Percentiles rank a stretch among this genome's conserved stretches.
Conservation (phyloP, 2,888 invertebrate species). For the Noctua comes region DNA sequence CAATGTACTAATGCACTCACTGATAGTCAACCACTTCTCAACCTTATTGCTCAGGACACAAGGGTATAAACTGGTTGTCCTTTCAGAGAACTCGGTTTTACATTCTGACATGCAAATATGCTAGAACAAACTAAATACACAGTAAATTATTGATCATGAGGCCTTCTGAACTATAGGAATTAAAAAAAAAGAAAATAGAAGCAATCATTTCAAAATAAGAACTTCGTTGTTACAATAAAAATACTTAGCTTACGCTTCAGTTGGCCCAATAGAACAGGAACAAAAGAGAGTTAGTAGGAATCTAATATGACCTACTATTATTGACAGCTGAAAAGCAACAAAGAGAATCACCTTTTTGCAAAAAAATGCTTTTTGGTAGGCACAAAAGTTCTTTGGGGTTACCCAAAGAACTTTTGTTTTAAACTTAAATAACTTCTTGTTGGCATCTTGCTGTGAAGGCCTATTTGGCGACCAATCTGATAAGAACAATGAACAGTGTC, state of each 20-base stretch:
- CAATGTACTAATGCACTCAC: background rate
- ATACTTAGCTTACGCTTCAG: too few relatives aligned
- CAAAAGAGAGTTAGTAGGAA: background rate
- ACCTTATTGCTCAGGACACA: too few relatives aligned
- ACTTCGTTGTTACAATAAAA: too few relatives aligned
- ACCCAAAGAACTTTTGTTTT: background rate
- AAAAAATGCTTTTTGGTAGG: background rate
- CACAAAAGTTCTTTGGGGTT: too few relatives aligned
- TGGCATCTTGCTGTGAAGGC: background rate
- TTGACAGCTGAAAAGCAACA: background rate
- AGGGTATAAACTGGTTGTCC: background rate
- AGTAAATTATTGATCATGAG: background rate
- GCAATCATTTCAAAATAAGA: background rate
- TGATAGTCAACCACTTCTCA: too few relatives aligned
- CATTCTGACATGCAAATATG: background rate
- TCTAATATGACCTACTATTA: background rate
- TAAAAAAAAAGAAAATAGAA: background rate
- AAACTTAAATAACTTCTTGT: background rate
- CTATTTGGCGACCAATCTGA: constrained; percentile 24
- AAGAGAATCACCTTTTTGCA: background rate
- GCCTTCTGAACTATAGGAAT: fast-evolving
- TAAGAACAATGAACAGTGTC: constrained; percentile 40
- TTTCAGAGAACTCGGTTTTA: too few relatives aligned
- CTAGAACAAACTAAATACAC: background rate
- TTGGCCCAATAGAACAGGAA: background rate